Evolutionary conservation across 2,113 vertebrate genomes (phyloP).

Genomic region (Pelvicachromis taeniatus): DNA sequence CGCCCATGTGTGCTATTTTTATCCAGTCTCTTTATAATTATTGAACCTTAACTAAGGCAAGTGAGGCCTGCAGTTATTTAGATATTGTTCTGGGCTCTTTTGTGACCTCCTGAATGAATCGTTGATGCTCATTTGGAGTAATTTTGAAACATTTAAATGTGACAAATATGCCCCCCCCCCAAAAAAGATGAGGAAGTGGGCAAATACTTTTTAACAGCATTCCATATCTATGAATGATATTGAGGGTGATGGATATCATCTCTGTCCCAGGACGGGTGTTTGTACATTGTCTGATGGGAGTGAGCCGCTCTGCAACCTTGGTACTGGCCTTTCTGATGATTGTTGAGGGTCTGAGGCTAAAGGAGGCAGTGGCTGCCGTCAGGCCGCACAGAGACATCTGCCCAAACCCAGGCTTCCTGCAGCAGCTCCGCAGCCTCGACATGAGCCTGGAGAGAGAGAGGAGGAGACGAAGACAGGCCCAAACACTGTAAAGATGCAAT

Average conservation of each 20-base stretch:
- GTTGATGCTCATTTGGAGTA: neutral
- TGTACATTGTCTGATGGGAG: conserved; percentile 77
- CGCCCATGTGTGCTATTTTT: neutral
- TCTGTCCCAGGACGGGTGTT: conserved; percentile 68
- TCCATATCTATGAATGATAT: neutral
- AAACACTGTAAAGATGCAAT: conserved; percentile 49
- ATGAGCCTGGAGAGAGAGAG: conserved; percentile 62
- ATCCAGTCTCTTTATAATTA: neutral
- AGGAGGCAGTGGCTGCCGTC: conserved; percentile 63
- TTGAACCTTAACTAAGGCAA: neutral
- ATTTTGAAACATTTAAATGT: neutral
- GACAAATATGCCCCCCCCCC: neutral
- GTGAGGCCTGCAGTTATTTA: neutral
- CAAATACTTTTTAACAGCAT: neutral
- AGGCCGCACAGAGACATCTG: conserved; percentile 72
- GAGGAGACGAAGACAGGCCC: conserved; percentile 29
- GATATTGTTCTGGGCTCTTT: neutral
- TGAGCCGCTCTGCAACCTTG: conserved; percentile 74
- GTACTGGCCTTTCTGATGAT: conserved; percentile 78
- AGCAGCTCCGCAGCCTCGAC: conserved; percentile 74
- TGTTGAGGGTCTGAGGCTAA: conserved; percentile 62
- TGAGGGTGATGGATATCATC: neutral
- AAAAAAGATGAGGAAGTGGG: neutral
- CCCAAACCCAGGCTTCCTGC: conserved; percentile 74
- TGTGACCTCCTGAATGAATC: neutral